These are phyloP conservation scores for Mesembrinibis cayennensis DNA, from an alignment of 2,113 vertebrate species.

Conservation along the genomic window DNA sequence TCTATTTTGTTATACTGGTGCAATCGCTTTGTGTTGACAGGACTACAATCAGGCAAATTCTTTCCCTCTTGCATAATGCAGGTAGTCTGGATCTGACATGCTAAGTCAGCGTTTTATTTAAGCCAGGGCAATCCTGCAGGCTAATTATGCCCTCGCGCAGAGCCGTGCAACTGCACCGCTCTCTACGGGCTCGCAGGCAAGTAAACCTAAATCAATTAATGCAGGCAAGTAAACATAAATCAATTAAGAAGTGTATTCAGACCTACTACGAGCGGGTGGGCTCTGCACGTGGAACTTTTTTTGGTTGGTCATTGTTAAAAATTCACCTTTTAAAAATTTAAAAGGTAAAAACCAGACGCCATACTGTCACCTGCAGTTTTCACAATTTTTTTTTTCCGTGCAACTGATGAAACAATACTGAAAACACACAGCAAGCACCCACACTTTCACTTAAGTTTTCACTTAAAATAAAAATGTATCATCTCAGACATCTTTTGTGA, in stretches of 20 bases:
- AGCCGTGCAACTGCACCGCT: not conserved
- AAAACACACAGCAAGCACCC: not conserved
- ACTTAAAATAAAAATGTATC: not conserved
- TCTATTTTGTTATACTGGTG: not conserved
- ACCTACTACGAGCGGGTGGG: not conserved
- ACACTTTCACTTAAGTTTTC: not conserved
- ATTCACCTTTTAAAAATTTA: not conserved
- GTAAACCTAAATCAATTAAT: not conserved
- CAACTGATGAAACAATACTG: not conserved
- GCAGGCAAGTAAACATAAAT: not conserved
- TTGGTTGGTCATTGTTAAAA: not conserved
- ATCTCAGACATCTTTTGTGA: not conserved
- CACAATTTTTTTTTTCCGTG: not conserved
- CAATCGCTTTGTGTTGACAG: conserved; percentile 50
- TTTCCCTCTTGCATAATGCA: conserved; percentile 29
- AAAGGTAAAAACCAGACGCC: not conserved
- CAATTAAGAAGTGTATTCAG: not conserved
- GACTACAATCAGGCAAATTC: not conserved
- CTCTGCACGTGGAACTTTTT: not conserved
- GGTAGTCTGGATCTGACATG: not conserved
- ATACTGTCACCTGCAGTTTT: not conserved
- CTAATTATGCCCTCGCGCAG: not conserved
- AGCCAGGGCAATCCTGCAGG: not conserved
- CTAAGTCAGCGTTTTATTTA: not conserved
- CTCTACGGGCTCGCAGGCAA: not conserved